A percentile compares a stretch with the other conserved stretches of the same genome.
phyloP scores from a whole-genome alignment of 37 sponge, comb jelly and placozoan species.

The Spongia lamella region DNA sequence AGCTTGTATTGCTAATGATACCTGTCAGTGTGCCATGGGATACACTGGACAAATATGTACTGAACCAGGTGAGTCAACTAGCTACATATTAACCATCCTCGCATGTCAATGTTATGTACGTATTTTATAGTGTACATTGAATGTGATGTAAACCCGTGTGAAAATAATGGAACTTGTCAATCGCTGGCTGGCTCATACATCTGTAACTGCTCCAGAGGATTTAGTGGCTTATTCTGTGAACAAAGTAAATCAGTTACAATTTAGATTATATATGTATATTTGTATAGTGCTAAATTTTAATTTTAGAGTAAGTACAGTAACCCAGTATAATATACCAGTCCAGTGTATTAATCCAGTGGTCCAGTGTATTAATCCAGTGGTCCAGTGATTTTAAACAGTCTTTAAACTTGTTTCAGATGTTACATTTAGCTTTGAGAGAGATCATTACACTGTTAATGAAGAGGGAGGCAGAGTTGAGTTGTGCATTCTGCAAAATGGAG shows the following conservation, averaged over 20 bases:
- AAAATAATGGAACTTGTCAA: conserved; percentile 28
- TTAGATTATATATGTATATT: no score
- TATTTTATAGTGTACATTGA: neutral
- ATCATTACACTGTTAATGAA: no score
- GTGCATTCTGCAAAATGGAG: no score
- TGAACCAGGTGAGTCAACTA: neutral
- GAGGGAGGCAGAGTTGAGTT: no score
- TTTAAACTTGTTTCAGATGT: no score
- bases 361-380: no score
- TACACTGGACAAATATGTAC: conserved; percentile 46
- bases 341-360: no score
- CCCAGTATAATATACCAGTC: no score
- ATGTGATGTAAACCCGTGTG: conserved; percentile 19
- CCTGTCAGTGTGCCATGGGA: conserved; percentile 51
- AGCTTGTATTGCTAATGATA: conserved; percentile 51
- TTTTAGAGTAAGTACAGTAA: no score
- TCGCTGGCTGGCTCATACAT: neutral
- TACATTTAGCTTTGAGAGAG: no score
- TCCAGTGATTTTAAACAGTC: no score
- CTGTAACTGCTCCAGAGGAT: conserved; percentile 30
- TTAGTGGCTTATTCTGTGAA: conserved; percentile 26
- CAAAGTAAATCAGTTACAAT: conserved; percentile 4
- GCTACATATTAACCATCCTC: neutral
- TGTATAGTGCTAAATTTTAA: no score
- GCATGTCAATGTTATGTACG: neutral